Evolutionary conservation across 2,888 invertebrate species (phyloP), one percentile per base, ranked within the genome.

Genomic region (Danaus chrysippus): DNA sequence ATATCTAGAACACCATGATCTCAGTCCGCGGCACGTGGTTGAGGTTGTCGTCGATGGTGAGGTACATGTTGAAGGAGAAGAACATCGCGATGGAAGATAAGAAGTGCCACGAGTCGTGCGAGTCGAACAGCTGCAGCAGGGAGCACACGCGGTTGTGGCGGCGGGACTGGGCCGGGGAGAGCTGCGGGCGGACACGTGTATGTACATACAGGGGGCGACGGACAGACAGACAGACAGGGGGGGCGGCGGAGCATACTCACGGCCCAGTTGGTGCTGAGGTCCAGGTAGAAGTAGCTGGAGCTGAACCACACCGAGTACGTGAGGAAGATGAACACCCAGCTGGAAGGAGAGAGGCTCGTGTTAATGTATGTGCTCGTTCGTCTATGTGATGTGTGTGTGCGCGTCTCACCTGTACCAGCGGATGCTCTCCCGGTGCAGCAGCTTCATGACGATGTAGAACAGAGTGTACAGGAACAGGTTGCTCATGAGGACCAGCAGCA

Each of bases 81-180:
- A 96, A 97, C 94, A 97, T 95, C 52, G 95, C 95, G 11, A 93
- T 92, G 0, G 96, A 94, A 0, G 96, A 96, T 46, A 96, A 83
- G 78, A 96, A 95, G 77, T 97, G 96, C 97, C 97, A 97, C 13
- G 96, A 92, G 76, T 97, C 97, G 82, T 97, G 97, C 5, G 92
- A 93, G 78, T 97, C 97, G 82, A 96, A 97, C 72, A 97, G 94
- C 54, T 94, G 91, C 2, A 96, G 85, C 0, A 96, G 75, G 0
- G 93, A 84, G 74, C 97, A 97, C 3, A 93, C 92, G 55, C 92
- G 88, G 83, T 97, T 97, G 78, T 91, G 93, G n/a, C 92, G 92
- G 0, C 96, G 92, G 0, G 96, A 96, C 73, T 94, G 92, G 0
- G 97, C 96, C 0, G 97, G 96, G 0, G 95, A 84, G 0, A 86